A percentile compares a stretch with the other conserved stretches of the same genome.
These are phyloP conservation scores for Glomeris maerens DNA, from an alignment of 1,140 invertebrate genomes.

Conservation along the genomic window DNA sequence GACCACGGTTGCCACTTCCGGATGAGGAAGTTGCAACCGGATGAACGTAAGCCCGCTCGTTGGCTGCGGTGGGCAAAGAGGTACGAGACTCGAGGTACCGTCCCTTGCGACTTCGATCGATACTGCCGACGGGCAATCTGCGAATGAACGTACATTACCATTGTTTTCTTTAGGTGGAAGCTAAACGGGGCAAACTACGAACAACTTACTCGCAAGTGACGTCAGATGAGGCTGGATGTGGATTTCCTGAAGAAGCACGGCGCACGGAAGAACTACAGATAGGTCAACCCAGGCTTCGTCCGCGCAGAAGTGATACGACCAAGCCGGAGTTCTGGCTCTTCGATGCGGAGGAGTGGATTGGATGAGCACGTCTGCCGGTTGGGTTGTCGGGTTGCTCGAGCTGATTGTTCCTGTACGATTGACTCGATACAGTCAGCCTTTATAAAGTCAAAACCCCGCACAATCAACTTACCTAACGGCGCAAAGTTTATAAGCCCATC, in stretches of 20 bases:
- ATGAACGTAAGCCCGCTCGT: slow-evolving; percentile 76
- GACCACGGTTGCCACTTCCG: slow-evolving; percentile 51
- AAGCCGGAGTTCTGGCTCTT: slow-evolving; percentile 66
- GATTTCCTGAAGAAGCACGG: slow-evolving; percentile 73
- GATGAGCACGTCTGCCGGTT: slow-evolving; percentile 71
- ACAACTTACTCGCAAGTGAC: slow-evolving; percentile 53
- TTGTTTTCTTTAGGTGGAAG: not conserved
- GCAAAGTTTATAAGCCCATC: slow-evolving; percentile 69
- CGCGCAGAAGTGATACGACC: slow-evolving; percentile 85
- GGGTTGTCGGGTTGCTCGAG: slow-evolving; percentile 67
- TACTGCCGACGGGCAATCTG: slow-evolving; percentile 76
- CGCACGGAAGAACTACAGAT: slow-evolving; percentile 69
- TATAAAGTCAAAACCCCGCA: slow-evolving; percentile 15
- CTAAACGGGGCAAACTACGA: not conserved
- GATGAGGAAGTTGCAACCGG: slow-evolving; percentile 58
- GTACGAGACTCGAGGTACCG: slow-evolving; percentile 34
- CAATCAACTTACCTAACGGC: slow-evolving; percentile 47
- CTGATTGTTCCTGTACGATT: slow-evolving; percentile 47
- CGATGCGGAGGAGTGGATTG: slow-evolving; percentile 55
- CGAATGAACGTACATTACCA: not conserved
- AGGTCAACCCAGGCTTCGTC: slow-evolving; percentile 76
- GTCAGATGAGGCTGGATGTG: slow-evolving; percentile 74
- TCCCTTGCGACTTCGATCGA: slow-evolving; percentile 57
- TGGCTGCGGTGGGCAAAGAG: slow-evolving; percentile 52
- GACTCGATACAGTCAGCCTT: slow-evolving; percentile 7